Evolutionary conservation across 2,888 invertebrate species (phyloP).

Genomic region (Epinotia ramella): DNA sequence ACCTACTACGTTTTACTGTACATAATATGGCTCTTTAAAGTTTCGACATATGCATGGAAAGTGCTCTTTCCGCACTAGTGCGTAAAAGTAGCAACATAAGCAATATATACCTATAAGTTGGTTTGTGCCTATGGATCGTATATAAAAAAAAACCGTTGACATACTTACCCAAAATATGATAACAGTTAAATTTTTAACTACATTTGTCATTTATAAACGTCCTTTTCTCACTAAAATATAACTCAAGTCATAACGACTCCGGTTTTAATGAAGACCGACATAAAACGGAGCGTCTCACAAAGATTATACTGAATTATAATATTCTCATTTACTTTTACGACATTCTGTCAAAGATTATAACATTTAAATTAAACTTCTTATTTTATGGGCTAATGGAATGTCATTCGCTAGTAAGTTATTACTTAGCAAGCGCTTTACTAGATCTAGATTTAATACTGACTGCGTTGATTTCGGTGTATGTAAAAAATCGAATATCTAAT

Average conservation of each 20-base stretch:
- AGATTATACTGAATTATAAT: conserved; percentile 34
- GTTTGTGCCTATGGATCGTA: too few species aligned
- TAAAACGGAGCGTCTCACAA: conserved; percentile 25
- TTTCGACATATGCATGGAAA: too few species aligned
- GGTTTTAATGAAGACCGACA: conserved; percentile 25
- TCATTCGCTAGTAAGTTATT: conserved; percentile 1
- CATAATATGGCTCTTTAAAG: too few species aligned
- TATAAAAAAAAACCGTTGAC: too few species aligned
- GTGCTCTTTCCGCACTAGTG: too few species aligned
- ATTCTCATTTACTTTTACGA: conserved; percentile 32
- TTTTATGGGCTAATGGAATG: conserved; percentile 23
- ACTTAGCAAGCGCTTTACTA: conserved; percentile 1
- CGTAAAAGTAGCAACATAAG: too few species aligned
- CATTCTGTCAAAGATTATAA: conserved; percentile 31
- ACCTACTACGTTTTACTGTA: too few species aligned
- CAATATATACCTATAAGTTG: too few species aligned
- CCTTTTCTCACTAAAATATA: conserved; percentile 17
- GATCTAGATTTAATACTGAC: neutral
- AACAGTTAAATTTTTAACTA: neutral
- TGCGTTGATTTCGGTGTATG: too few species aligned
- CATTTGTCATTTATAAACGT: conserved; percentile 3
- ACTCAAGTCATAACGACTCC: conserved; percentile 12
- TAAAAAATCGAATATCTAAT: too few species aligned
- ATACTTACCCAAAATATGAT: neutral
- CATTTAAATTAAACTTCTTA: conserved; percentile 19